These are phyloP conservation scores for Lampropteryx suffumata DNA, from an alignment of 2,888 invertebrate genomes.

Conservation along the genomic window DNA sequence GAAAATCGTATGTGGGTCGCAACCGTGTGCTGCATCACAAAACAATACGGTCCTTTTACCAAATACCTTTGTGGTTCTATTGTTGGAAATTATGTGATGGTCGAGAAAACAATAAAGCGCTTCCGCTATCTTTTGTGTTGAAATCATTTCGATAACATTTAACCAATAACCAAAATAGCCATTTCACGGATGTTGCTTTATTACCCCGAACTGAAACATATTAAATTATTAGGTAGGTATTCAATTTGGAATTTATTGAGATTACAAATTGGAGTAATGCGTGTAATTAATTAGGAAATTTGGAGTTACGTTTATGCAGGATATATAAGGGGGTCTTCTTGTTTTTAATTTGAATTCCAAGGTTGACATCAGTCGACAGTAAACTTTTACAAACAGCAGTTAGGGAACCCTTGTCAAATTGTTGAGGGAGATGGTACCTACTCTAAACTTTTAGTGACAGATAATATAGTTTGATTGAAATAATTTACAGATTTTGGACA, in stretches of 20 bases:
- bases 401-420: slow-evolving; percentile 60
- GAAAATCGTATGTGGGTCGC: slow-evolving; percentile 37
- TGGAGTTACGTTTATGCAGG: slow-evolving; percentile 26
- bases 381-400: slow-evolving; percentile 44
- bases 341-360: slow-evolving; percentile 35
- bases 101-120: slow-evolving; percentile 31
- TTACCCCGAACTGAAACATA: slow-evolving; percentile 12
- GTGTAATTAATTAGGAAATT: slow-evolving; percentile 13
- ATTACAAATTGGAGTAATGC: slow-evolving; percentile 5
- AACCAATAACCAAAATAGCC: slow-evolving; percentile 24
- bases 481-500: background rate
- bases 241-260: background rate
- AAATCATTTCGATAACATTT: slow-evolving; percentile 29
- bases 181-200: slow-evolving; percentile 24
- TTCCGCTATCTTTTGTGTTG: slow-evolving; percentile 28
- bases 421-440: slow-evolving; percentile 56
- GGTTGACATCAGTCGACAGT: slow-evolving; percentile 34
- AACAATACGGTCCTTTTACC: slow-evolving; percentile 36
- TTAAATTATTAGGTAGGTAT: no score
- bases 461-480: slow-evolving; percentile 26
- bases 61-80: slow-evolving; percentile 33
- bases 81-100: slow-evolving; percentile 36
- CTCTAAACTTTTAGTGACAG: slow-evolving; percentile 48
- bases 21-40: slow-evolving; percentile 35
- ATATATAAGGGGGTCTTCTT: slow-evolving; percentile 24